Conservation (phyloP, 1,140 invertebrate species). For the Trichogramma pretiosum region DNA sequence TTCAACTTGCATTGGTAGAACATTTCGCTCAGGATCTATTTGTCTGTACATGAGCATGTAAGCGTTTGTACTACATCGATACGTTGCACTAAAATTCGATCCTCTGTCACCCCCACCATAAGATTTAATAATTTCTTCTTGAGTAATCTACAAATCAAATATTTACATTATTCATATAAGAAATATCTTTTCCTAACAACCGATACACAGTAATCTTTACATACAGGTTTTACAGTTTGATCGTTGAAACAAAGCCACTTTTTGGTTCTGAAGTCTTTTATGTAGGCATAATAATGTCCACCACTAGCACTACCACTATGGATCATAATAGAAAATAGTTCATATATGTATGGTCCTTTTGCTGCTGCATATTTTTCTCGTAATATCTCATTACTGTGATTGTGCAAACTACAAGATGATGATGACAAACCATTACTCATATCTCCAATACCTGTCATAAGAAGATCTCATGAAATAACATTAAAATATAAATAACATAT, state of each 20-base stretch:
- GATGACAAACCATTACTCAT: conserved; percentile 44
- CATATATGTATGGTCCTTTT: conserved; percentile 71
- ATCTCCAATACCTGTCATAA: too few species aligned
- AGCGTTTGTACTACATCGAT: conserved; percentile 79
- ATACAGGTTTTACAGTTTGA: conserved; percentile 58
- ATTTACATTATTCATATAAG: conserved; percentile 10
- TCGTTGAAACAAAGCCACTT: conserved; percentile 82
- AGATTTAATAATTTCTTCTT: conserved; percentile 75
- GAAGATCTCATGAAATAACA: too few species aligned
- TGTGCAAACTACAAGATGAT: conserved; percentile 27
- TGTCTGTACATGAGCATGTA: conserved; percentile 91
- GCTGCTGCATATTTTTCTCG: conserved; percentile 31
- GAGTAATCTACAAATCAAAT: conserved; percentile 54
- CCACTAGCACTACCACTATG: conserved; percentile 86
- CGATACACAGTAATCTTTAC: conserved; percentile 7
- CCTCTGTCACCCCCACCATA: conserved; percentile 71
- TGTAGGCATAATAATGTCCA: conserved; percentile 91
- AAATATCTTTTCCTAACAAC: conserved; percentile 1
- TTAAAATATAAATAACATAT: too few species aligned
- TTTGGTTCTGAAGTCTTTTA: conserved; percentile 72
- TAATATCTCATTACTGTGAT: conserved; percentile 50
- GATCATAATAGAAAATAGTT: conserved; percentile 89
- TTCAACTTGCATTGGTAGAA: conserved; percentile 55
- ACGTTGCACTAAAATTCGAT: conserved; percentile 65
- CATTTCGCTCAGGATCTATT: conserved; percentile 65